Evolutionary conservation across 2,797 vertebrate genomes (phyloP).

Genomic region (Chelonia mydas): DNA sequence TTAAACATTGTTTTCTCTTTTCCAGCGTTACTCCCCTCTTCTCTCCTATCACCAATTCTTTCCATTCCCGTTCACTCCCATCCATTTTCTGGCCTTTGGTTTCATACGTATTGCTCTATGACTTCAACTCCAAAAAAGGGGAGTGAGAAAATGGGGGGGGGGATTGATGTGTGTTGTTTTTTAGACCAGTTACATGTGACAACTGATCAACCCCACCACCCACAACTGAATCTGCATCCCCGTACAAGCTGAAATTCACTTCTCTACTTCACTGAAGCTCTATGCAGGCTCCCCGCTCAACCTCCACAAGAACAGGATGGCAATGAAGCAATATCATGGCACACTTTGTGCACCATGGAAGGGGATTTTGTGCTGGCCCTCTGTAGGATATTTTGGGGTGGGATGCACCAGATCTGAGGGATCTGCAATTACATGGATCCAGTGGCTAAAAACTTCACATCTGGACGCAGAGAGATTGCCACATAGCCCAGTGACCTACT

Average conservation of each 20-base stretch:
- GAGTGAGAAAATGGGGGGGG: not conserved
- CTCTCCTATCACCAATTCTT: not conserved
- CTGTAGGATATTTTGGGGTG: not conserved
- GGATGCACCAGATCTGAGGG: accelerated
- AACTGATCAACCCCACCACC: not conserved
- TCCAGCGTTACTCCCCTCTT: not conserved
- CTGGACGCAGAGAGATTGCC: not conserved
- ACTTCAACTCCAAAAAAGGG: not conserved
- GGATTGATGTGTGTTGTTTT: not conserved
- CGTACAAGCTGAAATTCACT: not conserved
- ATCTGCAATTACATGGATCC: not conserved
- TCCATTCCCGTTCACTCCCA: not conserved
- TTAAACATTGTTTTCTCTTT: not conserved
- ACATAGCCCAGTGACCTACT: not conserved
- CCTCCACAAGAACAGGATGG: not conserved
- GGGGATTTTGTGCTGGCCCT: not conserved
- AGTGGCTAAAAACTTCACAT: not conserved
- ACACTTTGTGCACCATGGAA: not conserved
- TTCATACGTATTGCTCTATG: not conserved
- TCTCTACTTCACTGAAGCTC: not conserved
- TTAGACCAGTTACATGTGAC: not conserved
- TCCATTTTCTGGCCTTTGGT: not conserved
- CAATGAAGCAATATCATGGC: not conserved
- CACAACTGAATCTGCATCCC: no score
- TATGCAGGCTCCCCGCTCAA: not conserved